Evolutionary conservation across 2,797 vertebrate genomes (phyloP).

Genomic region (Kryptopterus vitreolus): DNA sequence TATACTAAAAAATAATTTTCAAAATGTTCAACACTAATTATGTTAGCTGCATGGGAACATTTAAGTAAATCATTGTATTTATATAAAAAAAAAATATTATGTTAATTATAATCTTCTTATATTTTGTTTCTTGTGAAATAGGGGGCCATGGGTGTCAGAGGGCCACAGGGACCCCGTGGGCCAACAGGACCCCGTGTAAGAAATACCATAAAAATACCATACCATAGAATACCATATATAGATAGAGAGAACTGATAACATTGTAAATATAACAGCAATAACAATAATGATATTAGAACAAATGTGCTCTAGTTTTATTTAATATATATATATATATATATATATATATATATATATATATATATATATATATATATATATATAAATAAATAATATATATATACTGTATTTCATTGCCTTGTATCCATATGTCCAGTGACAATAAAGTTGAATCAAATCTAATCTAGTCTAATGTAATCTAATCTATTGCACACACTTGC

Average conservation of each 20-base stretch:
- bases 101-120: neutral
- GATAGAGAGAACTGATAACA: too few relatives aligned
- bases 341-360: neutral
- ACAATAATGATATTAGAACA: too few relatives aligned
- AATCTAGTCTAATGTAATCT: too few relatives aligned
- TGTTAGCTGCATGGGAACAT: neutral
- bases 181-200: slow-evolving; percentile 86
- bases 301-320: too few relatives aligned
- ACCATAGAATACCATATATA: too few relatives aligned
- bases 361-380: neutral
- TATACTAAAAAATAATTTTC: neutral
- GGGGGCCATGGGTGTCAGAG: slow-evolving; percentile 90
- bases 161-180: slow-evolving; percentile 85
- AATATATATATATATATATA: neutral
- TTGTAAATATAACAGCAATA: too few relatives aligned
- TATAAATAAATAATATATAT: neutral
- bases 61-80: too few relatives aligned
- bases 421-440: too few relatives aligned
- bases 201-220: too few relatives aligned
- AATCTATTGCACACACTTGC: too few relatives aligned
- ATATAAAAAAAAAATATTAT: neutral
- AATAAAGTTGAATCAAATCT: too few relatives aligned
- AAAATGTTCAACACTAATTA: neutral
- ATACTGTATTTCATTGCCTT: too few relatives aligned
- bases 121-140: slow-evolving; percentile 58